phyloP scores from a whole-genome alignment of 2,888 invertebrate species.

The Microctonus aethiopoides region DNA sequence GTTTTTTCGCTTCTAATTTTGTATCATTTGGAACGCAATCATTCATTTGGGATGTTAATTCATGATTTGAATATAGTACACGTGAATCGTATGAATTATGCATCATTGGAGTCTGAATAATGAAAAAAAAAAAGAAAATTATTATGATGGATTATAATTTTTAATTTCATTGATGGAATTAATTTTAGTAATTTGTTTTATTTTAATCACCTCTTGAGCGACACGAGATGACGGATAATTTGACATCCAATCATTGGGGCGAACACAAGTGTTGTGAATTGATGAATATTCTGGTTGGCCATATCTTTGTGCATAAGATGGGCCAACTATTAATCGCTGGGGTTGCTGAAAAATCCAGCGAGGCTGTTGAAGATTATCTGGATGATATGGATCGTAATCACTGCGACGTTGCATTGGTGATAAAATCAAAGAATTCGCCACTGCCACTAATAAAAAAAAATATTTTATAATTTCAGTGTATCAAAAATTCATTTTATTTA shows the following conservation, averaged over 20 bases:
- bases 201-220: conserved; percentile 47
- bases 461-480: neutral
- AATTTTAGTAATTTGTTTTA: neutral
- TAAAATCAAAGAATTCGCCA: conserved; percentile 53
- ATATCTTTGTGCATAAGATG: conserved; percentile 39
- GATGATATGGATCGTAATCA: conserved; percentile 48
- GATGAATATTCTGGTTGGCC: conserved; percentile 40
- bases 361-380: conserved; percentile 47
- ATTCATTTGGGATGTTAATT: neutral
- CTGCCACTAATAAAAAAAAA: conserved; percentile 46
- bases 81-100: neutral
- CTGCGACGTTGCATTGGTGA: conserved; percentile 42
- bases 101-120: neutral
- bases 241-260: conserved; percentile 42
- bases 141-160: neutral
- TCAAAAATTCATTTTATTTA: neutral
- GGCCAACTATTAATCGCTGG: conserved; percentile 41
- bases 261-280: conserved; percentile 43
- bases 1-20: conserved; percentile 34
- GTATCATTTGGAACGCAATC: conserved; percentile 1
- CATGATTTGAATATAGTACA: neutral
- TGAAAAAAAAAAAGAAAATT: neutral
- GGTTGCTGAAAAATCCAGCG: conserved; percentile 45
- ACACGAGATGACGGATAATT: conserved; percentile 47
- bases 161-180: neutral